Percentiles rank a stretch among this genome's conserved stretches.
phyloP scores from a whole-genome alignment of 1,140 invertebrate genomes.

The Pogonus chalceus region DNA sequence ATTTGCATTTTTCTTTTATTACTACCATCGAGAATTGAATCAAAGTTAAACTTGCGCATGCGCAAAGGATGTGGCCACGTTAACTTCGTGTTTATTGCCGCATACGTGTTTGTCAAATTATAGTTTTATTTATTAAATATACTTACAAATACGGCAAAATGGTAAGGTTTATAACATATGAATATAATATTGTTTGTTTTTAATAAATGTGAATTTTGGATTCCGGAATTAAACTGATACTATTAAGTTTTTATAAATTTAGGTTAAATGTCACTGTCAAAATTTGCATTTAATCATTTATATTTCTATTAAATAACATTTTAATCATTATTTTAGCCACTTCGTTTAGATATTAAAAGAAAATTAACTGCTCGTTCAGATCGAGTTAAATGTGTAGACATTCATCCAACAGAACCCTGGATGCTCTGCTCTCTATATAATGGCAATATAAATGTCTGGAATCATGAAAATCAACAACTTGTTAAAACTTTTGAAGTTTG shows the following conservation, averaged over 20 bases:
- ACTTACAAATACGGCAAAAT: background rate
- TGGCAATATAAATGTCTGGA: slow-evolving; percentile 99
- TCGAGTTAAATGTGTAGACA: slow-evolving; percentile 94
- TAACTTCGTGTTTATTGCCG: background rate
- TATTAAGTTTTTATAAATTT: no score
- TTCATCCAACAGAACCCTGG: slow-evolving; percentile 97
- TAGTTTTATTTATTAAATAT: background rate
- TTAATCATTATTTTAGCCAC: slow-evolving; percentile 53
- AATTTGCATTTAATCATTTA: background rate
- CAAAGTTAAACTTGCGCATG: background rate
- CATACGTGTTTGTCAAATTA: slow-evolving; percentile 1
- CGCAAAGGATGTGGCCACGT: background rate
- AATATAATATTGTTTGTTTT: no score
- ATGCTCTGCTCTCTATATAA: slow-evolving; percentile 96
- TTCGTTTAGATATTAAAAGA: slow-evolving; percentile 94
- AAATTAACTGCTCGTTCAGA: slow-evolving; percentile 95
- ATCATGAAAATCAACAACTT: slow-evolving; percentile 86
- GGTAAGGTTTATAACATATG: background rate
- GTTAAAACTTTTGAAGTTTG: slow-evolving; percentile 95
- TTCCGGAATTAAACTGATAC: no score
- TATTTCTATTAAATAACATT: background rate
- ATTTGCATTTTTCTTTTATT: background rate
- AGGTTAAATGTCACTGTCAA: slow-evolving; percentile 3
- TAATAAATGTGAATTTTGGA: no score
- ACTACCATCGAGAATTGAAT: background rate